Evolutionary conservation across 2,888 invertebrate species (phyloP).

Genomic region (Atrina japonica): DNA sequence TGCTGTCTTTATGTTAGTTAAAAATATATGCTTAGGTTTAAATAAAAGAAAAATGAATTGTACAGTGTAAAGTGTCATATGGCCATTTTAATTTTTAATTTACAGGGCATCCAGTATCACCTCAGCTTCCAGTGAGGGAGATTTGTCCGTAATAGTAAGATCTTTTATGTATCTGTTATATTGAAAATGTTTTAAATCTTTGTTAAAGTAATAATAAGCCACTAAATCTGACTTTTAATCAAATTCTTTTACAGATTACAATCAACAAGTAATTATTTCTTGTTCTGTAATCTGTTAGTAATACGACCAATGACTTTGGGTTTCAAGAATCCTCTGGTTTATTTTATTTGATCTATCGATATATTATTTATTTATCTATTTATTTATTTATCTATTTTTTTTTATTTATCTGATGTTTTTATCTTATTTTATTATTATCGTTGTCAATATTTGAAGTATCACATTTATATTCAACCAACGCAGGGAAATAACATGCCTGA

Average conservation of each 20-base stretch:
- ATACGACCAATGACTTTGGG: too few species aligned
- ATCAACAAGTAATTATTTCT: neutral
- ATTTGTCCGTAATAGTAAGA: conserved; percentile 35
- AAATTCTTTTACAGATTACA: neutral
- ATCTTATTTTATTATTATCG: too few species aligned
- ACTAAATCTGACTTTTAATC: neutral
- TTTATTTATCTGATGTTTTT: too few species aligned
- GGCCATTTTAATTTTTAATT: conserved; percentile 9
- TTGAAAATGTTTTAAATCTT: neutral
- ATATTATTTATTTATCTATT: too few species aligned
- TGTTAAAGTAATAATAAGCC: neutral
- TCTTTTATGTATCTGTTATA: neutral
- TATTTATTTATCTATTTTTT: too few species aligned
- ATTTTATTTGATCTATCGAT: too few species aligned
- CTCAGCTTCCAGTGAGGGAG: conserved; percentile 60
- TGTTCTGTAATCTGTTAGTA: conserved; percentile 2
- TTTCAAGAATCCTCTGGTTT: too few species aligned
- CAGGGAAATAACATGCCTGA: conserved; percentile 53
- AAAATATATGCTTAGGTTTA: too few species aligned
- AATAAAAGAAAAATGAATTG: too few species aligned
- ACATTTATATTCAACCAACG: too few species aligned
- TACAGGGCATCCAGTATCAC: conserved; percentile 60
- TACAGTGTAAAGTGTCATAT: too few species aligned
- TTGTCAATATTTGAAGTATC: too few species aligned
- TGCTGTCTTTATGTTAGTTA: neutral